phyloP scores from a whole-genome alignment of 2,113 vertebrate species.

The Euleptes europaea region DNA sequence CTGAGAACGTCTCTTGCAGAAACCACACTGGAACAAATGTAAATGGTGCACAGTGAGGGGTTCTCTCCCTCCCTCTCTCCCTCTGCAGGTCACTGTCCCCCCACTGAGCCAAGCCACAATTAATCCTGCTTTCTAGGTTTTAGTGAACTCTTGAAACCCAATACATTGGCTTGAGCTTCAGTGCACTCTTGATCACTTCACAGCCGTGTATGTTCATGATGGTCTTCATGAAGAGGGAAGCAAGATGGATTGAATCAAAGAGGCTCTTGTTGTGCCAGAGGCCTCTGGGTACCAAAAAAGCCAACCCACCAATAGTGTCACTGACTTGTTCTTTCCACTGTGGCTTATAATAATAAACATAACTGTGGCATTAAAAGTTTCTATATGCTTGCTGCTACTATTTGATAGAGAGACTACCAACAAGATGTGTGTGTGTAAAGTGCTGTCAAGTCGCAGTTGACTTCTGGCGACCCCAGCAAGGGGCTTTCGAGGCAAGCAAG shows the following conservation, averaged over 20 bases:
- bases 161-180: constrained; percentile 81
- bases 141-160: constrained; percentile 80
- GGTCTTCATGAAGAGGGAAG: constrained; percentile 66
- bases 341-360: constrained; percentile 20
- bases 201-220: constrained; percentile 77
- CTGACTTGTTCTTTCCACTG: constrained; percentile 46
- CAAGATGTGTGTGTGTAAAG: too few species aligned
- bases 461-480: too few species aligned
- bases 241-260: constrained; percentile 72
- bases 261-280: constrained; percentile 72
- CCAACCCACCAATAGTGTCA: constrained; percentile 50
- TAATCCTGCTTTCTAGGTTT: constrained; percentile 85
- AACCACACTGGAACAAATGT: constrained; percentile 29
- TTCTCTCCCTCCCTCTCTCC: not conserved
- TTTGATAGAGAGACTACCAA: too few species aligned
- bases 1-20: not conserved
- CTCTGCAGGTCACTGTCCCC: constrained; percentile 41
- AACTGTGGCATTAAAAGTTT: too few species aligned
- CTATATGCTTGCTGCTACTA: too few species aligned
- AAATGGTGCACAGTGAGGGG: constrained; percentile 35
- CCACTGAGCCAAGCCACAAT: constrained; percentile 78
- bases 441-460: too few species aligned
- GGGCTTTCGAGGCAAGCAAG: too few species aligned
- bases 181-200: constrained; percentile 81
- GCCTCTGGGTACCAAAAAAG: constrained; percentile 61